Conservation (phyloP, 1,140 invertebrate species). For the Anoplophora glabripennis region DNA sequence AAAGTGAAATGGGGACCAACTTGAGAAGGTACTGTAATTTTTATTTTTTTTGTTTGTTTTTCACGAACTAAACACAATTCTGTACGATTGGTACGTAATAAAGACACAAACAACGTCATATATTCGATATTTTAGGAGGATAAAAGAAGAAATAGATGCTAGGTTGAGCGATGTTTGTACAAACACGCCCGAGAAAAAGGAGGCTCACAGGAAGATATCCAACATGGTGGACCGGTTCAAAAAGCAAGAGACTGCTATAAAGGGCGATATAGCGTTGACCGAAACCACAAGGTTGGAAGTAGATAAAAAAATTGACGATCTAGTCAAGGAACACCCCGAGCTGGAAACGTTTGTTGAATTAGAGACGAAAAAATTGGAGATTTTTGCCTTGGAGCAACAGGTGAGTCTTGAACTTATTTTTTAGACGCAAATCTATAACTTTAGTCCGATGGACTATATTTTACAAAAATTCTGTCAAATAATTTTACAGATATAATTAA, state of each 20-base stretch:
- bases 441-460: too few relatives aligned
- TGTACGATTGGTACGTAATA: slow-evolving; percentile 45
- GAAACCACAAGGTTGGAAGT: slow-evolving; percentile 4
- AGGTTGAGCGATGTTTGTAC: slow-evolving; percentile 47
- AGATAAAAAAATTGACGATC: slow-evolving; percentile 40
- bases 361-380: slow-evolving; percentile 21
- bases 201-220: slow-evolving; percentile 50
- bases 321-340: slow-evolving; percentile 40
- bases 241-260: slow-evolving; percentile 48
- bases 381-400: slow-evolving; percentile 14
- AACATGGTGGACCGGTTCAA: slow-evolving; percentile 51
- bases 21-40: slow-evolving; percentile 22
- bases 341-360: slow-evolving; percentile 18
- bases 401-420: too few relatives aligned
- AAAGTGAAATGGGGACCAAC: slow-evolving; percentile 13
- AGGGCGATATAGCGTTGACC: slow-evolving; percentile 42
- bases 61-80: too few relatives aligned
- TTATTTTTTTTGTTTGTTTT: too few relatives aligned
- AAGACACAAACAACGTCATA: slow-evolving; percentile 41
- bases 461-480: too few relatives aligned
- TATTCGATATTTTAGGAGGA: slow-evolving; percentile 45
- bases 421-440: too few relatives aligned
- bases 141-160: slow-evolving; percentile 51
- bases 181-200: slow-evolving; percentile 47
- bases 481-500: too few relatives aligned